Evolutionary conservation across 2,797 vertebrate species (phyloP).

Genomic region (Sphenodon punctatus): DNA sequence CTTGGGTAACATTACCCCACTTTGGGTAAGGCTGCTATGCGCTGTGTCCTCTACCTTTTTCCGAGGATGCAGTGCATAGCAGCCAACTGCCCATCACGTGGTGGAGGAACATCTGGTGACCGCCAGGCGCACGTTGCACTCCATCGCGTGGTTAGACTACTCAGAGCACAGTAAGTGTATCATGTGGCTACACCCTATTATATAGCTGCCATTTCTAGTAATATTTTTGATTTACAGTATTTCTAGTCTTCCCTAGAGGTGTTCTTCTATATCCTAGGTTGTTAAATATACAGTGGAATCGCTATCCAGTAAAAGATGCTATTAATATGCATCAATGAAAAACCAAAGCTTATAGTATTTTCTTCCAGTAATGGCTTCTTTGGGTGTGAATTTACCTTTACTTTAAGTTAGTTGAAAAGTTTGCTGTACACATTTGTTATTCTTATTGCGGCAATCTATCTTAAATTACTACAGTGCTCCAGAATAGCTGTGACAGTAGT

Average conservation of each 20-base stretch:
- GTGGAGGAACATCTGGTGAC: too few relatives aligned
- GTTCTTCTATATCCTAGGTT: not conserved
- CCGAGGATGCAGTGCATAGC: too few relatives aligned
- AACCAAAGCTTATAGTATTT: not conserved
- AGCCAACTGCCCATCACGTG: too few relatives aligned
- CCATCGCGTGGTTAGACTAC: too few relatives aligned
- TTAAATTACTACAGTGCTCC: not conserved
- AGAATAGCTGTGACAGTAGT: not conserved
- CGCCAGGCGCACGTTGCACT: too few relatives aligned
- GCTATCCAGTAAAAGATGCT: not conserved
- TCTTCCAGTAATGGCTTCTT: conserved; percentile 7
- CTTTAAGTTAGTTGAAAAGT: not conserved
- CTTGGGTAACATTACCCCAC: too few relatives aligned
- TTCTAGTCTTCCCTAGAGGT: not conserved
- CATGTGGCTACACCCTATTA: too few relatives aligned
- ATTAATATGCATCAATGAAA: not conserved
- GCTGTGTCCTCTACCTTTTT: too few relatives aligned
- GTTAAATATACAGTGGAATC: not conserved
- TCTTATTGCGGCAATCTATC: conserved; percentile 3
- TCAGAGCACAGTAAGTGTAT: too few relatives aligned
- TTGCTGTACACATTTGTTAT: not conserved
- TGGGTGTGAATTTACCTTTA: not conserved
- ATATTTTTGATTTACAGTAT: not conserved
- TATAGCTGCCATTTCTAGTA: not conserved
- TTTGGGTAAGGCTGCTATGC: too few relatives aligned